Base-by-base conservation (phyloP, 2,797 vertebrate species). In the Etheostoma perlongum region DNA sequence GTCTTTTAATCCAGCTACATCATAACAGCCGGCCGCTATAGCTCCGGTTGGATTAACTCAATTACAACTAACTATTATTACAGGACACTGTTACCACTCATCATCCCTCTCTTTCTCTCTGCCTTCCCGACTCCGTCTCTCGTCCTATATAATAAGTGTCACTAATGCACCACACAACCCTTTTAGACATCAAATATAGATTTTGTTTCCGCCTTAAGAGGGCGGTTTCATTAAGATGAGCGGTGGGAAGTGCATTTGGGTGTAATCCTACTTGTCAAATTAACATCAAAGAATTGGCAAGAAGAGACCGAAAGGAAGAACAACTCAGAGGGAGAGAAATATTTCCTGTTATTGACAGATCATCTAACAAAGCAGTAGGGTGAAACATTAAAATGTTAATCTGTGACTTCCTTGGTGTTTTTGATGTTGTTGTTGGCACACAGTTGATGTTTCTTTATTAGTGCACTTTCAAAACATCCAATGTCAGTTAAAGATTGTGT, bases 1-100 rank as follows among this genome's bases (percentile, higher is more conserved):
- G 94, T 92, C 86, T 95, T 94, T 96, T 96, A 95, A 96, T 97
- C 93, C 93, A 80, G 64, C 81, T 92, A 94, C 96, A 96, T 95
- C 94, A 91, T 88, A 92, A 86, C 73, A 77, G 77, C 66, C 78
- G 72, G 77, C 67, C 78, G 72, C 90, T 73, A 78, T 89, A 93
- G 88, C 93, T 78, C 60, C 13, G 14, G 74, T 62, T 85, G 88
- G 91, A 94, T 94, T 93, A 93, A 77, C 84, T 87, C 85, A 92
- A 90, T 93, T 89, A 89, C 79, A 78, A 82, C 69, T 78, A 78
- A 79, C 82, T 85, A 83, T 88, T 88, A 91, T 92, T 90, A 85
- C 74, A 87, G 86, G 79, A 73, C 67, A 69, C 52, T 73, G 83
- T 86, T 83, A 74, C 52, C 61, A 73, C 78, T 88, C 63, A 79